Conservation (phyloP, 2,797 vertebrate species). For the Leptatherina wallacei region DNA sequence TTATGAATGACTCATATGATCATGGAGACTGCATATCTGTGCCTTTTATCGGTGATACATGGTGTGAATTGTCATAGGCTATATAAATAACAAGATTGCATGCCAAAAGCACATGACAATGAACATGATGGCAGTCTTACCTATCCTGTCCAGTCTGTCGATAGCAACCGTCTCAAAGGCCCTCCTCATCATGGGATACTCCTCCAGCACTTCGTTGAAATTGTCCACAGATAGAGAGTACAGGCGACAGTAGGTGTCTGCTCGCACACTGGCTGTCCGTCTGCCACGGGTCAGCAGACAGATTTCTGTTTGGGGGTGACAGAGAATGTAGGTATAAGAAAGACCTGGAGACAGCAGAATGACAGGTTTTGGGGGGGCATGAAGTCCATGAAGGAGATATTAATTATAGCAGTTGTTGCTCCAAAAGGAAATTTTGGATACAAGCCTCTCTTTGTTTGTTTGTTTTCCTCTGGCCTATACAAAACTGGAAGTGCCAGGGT, state of each 20-base stretch:
- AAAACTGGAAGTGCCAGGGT: constrained; percentile 1
- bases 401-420: background rate
- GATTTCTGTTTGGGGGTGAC: constrained; percentile 83
- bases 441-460: background rate
- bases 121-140: constrained; percentile 67
- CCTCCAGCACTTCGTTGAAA: constrained; percentile 95
- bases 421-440: background rate
- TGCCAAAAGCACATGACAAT: background rate
- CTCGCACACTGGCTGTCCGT: constrained; percentile 90
- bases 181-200: constrained; percentile 95
- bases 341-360: constrained; percentile 18
- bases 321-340: constrained; percentile 22
- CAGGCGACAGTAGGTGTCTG: constrained; percentile 92
- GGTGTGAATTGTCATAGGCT: background rate
- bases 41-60: constrained; percentile 14
- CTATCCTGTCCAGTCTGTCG: constrained; percentile 92
- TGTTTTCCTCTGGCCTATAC: background rate
- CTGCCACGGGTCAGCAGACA: constrained; percentile 93
- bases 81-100: background rate
- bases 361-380: constrained; percentile 17
- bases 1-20: constrained; percentile 37
- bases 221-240: constrained; percentile 94
- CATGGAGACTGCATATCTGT: constrained; percentile 4
- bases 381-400: background rate
- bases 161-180: constrained; percentile 95